Conservation (phyloP, 2,113 vertebrate genomes). For the Micronycteris hirsuta region DNA sequence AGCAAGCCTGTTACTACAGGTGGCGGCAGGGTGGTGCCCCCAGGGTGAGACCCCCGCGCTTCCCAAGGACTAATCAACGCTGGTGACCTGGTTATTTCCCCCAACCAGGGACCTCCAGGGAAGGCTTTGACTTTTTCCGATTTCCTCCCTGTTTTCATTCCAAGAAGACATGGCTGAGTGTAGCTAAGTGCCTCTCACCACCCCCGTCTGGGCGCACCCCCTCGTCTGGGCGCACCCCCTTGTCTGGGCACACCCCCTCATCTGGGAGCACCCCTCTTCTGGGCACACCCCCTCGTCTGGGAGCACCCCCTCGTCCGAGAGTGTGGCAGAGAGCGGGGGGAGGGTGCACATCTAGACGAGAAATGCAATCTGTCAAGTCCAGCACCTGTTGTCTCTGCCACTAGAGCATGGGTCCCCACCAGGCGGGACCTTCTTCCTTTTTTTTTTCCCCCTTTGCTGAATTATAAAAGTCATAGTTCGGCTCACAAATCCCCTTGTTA, state of each 20-base stretch:
- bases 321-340: background rate
- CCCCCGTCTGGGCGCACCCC: background rate
- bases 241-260: no score
- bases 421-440: background rate
- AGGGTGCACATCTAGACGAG: background rate
- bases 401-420: background rate
- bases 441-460: background rate
- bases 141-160: background rate
- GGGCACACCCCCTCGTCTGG: no score
- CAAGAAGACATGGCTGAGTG: background rate
- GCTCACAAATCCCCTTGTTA: background rate
- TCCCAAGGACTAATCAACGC: accelerated
- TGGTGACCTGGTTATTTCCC: background rate
- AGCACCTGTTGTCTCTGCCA: background rate
- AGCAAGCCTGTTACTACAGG: no score
- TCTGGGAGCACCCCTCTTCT: background rate
- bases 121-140: background rate
- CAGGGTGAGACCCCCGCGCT: accelerated
- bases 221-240: background rate
- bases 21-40: background rate
- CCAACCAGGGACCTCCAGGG: no score
- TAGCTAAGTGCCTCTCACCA: background rate
- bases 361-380: background rate
- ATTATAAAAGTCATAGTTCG: background rate
- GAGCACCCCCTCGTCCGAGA: background rate